Base-by-base conservation (phyloP, 2,113 vertebrate species). In the Labeo catla region DNA sequence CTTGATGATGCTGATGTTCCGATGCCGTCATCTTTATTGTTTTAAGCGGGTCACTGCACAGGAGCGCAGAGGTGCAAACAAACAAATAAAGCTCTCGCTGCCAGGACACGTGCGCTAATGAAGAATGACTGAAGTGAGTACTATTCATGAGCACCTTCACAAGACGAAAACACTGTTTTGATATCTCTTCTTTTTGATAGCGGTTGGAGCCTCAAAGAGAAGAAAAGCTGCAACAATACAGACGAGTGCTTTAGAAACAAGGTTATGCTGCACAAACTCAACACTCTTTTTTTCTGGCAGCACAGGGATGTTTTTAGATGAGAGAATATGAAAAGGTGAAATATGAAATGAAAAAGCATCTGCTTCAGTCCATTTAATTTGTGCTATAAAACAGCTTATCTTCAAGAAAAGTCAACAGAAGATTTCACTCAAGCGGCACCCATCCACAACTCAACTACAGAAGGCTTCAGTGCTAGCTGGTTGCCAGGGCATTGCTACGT, bases 221-320 rank as follows among this genome's bases (percentile, higher is more conserved):
- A 90, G 91, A 23, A 82, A 92, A 87, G 79, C 91, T 86, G 87
- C 87, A 87, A 88, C 70, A 90, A 91, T 91, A 91, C 84, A 92
- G 76, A 54, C 39, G 28, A 52, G 47, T 87, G 82, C 88, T 91
- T 61, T 28, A 81, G 84, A 84, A 91, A 91, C 87, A 91, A 8
- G 59, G 57, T 86, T 89, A 88, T 21, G n/a, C n/a, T n/a, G 72
- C 5, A 74, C 23, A 74, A 43, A 66, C 39, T 6, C 73, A 19
- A 5, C 8, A 13, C 52, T 34, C 8, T 52, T 73, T 13, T 66
- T n/a, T 59, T 39, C 19, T 79, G 34, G 16, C 76, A 79, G 16
- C 43, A 23, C 73, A 78, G 73, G 23, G 49, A 65, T 23, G 54
- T 72, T 84, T 73, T 72, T 74, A 74, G 50, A 54, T 11, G 52